phyloP scores from a whole-genome alignment of 2,113 vertebrate species.

The Chrysemys picta region DNA sequence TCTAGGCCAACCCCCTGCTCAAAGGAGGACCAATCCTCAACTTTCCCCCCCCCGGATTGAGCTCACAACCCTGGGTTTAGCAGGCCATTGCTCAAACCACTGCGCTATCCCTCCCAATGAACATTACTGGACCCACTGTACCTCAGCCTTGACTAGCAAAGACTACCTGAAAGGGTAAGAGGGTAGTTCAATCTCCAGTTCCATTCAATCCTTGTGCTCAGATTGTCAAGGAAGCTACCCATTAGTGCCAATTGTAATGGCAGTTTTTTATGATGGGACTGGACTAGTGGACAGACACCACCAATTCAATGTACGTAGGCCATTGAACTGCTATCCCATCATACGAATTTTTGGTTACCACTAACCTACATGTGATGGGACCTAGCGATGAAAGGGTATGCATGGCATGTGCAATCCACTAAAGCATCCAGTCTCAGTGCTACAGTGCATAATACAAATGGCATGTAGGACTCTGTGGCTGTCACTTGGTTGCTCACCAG shows the following conservation, averaged over 20 bases:
- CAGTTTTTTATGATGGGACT: not conserved
- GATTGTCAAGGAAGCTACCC: not conserved
- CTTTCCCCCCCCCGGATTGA: too few species aligned
- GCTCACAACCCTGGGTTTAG: too few species aligned
- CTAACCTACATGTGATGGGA: not conserved
- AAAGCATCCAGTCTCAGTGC: not conserved
- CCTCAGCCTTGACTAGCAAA: not conserved
- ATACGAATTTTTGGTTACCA: not conserved
- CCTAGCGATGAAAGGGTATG: not conserved
- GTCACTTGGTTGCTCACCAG: not conserved
- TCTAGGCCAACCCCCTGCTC: too few species aligned
- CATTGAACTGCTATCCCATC: not conserved
- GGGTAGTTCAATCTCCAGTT: not conserved
- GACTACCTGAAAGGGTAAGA: not conserved
- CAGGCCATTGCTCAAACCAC: too few species aligned
- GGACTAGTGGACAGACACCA: not conserved
- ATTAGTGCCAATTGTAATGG: not conserved
- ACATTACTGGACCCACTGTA: not conserved
- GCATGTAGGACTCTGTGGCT: not conserved
- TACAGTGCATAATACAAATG: not conserved
- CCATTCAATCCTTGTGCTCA: not conserved
- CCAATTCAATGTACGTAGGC: not conserved
- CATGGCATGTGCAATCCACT: not conserved
- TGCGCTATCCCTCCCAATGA: not conserved
- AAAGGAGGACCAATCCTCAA: too few species aligned